Conservation (phyloP, 2,797 vertebrate species). For the Trematomus bernacchii region DNA sequence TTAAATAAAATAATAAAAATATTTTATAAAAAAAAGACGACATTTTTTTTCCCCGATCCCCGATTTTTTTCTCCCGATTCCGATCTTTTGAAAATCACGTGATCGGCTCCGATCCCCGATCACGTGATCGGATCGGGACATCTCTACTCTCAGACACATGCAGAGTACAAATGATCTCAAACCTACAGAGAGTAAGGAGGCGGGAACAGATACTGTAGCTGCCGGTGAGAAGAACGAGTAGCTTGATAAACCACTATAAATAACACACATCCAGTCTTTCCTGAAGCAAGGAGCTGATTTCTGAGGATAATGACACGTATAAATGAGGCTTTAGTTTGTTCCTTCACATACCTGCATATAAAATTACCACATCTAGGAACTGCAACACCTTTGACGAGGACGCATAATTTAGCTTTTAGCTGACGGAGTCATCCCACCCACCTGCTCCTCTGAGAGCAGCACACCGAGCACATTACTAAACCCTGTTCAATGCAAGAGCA, state of each 20-base stretch:
- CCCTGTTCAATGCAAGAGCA: not conserved
- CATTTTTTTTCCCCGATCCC: too few relatives aligned
- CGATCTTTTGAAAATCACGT: too few relatives aligned
- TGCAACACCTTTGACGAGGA: not conserved
- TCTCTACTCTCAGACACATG: conserved; percentile 13
- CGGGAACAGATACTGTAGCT: not conserved
- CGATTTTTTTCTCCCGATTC: too few relatives aligned
- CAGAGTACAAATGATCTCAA: conserved; percentile 15
- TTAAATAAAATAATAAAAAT: too few relatives aligned
- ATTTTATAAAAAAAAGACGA: too few relatives aligned
- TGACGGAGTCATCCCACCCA: conserved; percentile 12
- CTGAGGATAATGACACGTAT: not conserved
- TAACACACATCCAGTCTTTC: too few relatives aligned
- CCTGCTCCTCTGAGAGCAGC: conserved; percentile 10
- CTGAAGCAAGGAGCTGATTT: not conserved
- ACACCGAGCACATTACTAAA: conserved; percentile 3
- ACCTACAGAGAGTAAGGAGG: not conserved
- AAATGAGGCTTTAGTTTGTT: not conserved
- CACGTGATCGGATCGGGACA: too few relatives aligned
- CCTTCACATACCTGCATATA: not conserved
- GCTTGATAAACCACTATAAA: not conserved
- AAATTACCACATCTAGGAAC: not conserved
- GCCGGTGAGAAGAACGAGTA: not conserved
- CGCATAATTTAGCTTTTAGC: conserved; percentile 8
- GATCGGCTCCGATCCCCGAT: too few relatives aligned